A percentile compares a stretch with the other conserved stretches of the same genome.
phyloP scores from a whole-genome alignment of 2,888 invertebrate genomes.

The Stenchaetothrips biformis region DNA sequence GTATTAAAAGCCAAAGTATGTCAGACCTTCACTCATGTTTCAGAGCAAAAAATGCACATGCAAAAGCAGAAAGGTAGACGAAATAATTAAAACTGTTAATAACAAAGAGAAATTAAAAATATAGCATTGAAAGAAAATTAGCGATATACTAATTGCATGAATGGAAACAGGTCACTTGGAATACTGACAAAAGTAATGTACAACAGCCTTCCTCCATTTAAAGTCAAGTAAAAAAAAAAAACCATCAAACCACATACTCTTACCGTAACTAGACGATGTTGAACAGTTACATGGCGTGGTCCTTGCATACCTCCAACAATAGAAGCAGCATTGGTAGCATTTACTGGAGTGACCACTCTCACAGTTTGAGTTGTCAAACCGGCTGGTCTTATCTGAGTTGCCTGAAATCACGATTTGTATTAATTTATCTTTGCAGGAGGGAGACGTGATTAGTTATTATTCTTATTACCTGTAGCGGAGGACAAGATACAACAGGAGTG shows the following conservation, averaged over 20 bases:
- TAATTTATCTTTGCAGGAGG: neutral
- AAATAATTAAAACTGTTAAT: too few relatives aligned
- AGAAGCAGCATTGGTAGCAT: slow-evolving; percentile 38
- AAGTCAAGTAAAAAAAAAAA: neutral
- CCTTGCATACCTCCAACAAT: slow-evolving; percentile 9
- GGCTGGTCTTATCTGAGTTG: slow-evolving; percentile 35
- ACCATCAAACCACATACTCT: slow-evolving; percentile 35
- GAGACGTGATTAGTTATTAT: neutral
- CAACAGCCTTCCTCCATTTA: neutral
- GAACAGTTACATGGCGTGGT: slow-evolving; percentile 43
- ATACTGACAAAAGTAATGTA: neutral
- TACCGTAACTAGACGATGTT: slow-evolving; percentile 54
- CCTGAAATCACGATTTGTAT: neutral
- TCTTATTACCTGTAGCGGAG: slow-evolving; percentile 37
- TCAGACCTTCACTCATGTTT: too few relatives aligned
- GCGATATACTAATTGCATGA: too few relatives aligned
- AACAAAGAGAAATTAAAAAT: too few relatives aligned
- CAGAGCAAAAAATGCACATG: too few relatives aligned
- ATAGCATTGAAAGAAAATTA: too few relatives aligned
- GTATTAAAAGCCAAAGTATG: too few relatives aligned
- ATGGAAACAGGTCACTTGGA: neutral
- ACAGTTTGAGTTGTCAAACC: slow-evolving; percentile 52
- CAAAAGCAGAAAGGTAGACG: too few relatives aligned
- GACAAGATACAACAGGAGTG: slow-evolving; percentile 37
- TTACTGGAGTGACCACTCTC: slow-evolving; percentile 54